Conservation (phyloP, 2,888 invertebrate species). For the Parasteatoda lunata region DNA sequence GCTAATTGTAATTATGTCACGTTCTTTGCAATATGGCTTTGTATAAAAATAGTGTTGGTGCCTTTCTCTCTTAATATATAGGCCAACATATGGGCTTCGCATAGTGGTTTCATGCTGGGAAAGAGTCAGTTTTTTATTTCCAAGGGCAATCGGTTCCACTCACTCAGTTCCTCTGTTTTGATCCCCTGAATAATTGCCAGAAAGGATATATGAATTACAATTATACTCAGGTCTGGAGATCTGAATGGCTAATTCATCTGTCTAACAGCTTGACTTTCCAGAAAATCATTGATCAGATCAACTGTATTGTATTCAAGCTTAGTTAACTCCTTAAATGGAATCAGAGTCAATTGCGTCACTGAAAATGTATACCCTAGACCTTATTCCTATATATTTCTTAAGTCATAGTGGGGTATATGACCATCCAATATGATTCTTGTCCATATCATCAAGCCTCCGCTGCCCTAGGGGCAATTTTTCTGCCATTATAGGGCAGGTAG, state of each 20-base stretch:
- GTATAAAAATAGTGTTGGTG: too few species aligned
- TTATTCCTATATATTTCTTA: not conserved
- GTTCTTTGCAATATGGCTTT: too few species aligned
- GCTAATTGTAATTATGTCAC: too few species aligned
- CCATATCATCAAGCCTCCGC: not conserved
- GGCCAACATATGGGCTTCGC: too few species aligned
- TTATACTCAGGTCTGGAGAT: too few species aligned
- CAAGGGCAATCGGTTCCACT: not conserved
- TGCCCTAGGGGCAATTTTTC: not conserved
- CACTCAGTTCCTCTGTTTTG: not conserved
- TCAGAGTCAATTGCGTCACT: not conserved
- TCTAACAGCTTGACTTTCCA: too few species aligned
- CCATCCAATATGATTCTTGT: not conserved
- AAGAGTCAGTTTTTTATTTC: too few species aligned
- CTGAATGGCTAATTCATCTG: too few species aligned
- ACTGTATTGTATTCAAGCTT: not conserved
- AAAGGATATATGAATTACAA: not conserved
- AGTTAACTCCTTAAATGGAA: not conserved
- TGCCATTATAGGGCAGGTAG: not conserved
- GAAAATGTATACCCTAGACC: not conserved
- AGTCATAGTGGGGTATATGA: too few species aligned
- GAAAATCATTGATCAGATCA: not conserved
- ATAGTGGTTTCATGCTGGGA: too few species aligned
- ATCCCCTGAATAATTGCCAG: not conserved
- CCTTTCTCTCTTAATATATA: too few species aligned